Percentiles rank a stretch among this genome's conserved stretches.
These are phyloP conservation scores for Dromius quadrimaculatus DNA, from an alignment of 2,888 invertebrate species.

Conservation along the genomic window DNA sequence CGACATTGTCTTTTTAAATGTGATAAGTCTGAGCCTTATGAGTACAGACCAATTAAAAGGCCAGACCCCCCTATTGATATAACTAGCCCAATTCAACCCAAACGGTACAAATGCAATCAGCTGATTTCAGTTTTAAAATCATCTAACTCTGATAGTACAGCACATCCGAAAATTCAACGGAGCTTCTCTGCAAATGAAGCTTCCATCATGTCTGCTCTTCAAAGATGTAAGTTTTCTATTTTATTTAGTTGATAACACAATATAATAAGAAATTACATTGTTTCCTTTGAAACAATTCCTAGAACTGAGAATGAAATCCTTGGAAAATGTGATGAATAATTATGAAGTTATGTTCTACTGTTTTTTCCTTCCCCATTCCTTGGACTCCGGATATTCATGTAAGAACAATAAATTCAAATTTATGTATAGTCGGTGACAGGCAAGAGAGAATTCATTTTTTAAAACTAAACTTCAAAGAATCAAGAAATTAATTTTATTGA, in stretches of 20 bases:
- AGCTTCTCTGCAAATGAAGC: constrained; percentile 85
- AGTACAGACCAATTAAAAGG: constrained; percentile 72
- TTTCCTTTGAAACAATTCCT: too few relatives aligned
- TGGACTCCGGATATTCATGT: neutral
- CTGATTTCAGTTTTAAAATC: constrained; percentile 46
- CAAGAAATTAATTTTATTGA: too few relatives aligned
- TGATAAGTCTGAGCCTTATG: constrained; percentile 63
- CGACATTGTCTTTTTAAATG: constrained; percentile 68
- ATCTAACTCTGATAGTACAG: constrained; percentile 40
- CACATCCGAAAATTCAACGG: constrained; percentile 64
- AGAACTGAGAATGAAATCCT: neutral
- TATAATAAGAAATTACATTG: too few relatives aligned
- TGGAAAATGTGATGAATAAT: neutral
- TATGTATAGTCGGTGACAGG: too few relatives aligned
- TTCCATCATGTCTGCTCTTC: constrained; percentile 79
- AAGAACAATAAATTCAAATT: neutral
- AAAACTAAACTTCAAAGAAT: too few relatives aligned
- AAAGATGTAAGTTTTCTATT: constrained; percentile 72
- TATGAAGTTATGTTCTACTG: neutral
- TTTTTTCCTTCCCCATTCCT: neutral
- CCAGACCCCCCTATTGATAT: constrained; percentile 73
- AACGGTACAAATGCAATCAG: constrained; percentile 62
- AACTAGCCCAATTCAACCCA: constrained; percentile 64
- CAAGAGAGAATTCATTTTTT: too few relatives aligned
- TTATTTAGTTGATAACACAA: too few relatives aligned